Percentiles rank a stretch among this genome's conserved stretches.
These are phyloP conservation scores for Anguilla anguilla DNA, from an alignment of 2,797 vertebrate species.

Conservation along the genomic window DNA sequence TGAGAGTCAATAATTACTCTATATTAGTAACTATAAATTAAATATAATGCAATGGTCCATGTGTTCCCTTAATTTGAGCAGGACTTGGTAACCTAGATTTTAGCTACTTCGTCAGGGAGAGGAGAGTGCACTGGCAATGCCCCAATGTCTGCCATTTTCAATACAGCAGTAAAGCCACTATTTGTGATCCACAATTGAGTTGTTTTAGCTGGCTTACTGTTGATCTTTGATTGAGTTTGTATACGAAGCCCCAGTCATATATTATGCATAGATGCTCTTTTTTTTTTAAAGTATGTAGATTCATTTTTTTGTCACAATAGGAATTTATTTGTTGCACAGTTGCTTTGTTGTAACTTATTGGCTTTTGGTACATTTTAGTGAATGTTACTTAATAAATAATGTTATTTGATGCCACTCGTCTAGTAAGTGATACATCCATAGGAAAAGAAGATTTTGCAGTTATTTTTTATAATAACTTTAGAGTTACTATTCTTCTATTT, in stretches of 20 bases:
- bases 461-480: not conserved
- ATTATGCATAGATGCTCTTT: not conserved
- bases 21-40: too few relatives aligned
- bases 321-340: slow-evolving; percentile 9
- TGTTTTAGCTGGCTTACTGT: not conserved
- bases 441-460: not conserved
- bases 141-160: not conserved
- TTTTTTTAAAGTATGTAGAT: not conserved
- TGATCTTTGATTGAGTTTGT: not conserved
- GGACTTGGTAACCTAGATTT: not conserved
- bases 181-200: not conserved
- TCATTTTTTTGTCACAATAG: not conserved
- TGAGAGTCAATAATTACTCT: too few relatives aligned
- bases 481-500: slow-evolving; percentile 1
- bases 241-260: not conserved
- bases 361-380: not conserved
- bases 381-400: too few relatives aligned
- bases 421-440: not conserved
- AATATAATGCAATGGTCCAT: too few relatives aligned
- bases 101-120: not conserved
- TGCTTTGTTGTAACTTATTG: not conserved
- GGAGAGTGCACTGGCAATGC: not conserved
- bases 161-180: not conserved
- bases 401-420: not conserved
- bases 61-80: not conserved